These are phyloP conservation scores for Drosophila longiperda DNA, from an alignment of 2,888 invertebrate species.

Conservation along the genomic window DNA sequence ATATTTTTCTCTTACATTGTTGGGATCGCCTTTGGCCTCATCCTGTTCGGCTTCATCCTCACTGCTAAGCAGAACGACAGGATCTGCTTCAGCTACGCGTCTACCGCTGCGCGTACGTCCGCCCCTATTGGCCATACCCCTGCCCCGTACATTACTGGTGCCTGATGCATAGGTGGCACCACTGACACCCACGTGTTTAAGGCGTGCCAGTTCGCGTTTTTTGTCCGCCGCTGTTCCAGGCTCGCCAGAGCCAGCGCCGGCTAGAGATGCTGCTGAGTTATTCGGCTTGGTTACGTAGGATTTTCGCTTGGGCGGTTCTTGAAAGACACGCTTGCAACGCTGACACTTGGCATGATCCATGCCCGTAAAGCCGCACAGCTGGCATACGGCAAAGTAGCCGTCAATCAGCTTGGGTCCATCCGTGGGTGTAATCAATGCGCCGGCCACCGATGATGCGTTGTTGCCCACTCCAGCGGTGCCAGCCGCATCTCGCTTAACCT, in stretches of 20 bases:
- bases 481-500: conserved; percentile 45
- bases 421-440: conserved; percentile 59
- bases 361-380: conserved; percentile 92
- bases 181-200: conserved; percentile 50
- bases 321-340: conserved; percentile 89
- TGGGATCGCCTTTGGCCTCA: conserved; percentile 70
- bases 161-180: conserved; percentile 35
- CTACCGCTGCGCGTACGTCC: conserved; percentile 77
- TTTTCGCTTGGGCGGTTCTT: conserved; percentile 89
- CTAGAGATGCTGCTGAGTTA: conserved; percentile 33
- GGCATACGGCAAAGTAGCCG: conserved; percentile 92
- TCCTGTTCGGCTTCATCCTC: conserved; percentile 88
- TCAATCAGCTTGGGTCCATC: conserved; percentile 89
- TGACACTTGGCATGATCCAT: conserved; percentile 92
- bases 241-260: conserved; percentile 30
- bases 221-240: conserved; percentile 66
- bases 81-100: conserved; percentile 88
- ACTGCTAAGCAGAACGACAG: conserved; percentile 89
- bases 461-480: conserved; percentile 1
- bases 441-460: conserved; percentile 53
- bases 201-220: conserved; percentile 63
- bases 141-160: conserved; percentile 61
- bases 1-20: conserved; percentile 63
- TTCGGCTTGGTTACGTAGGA: conserved; percentile 69
- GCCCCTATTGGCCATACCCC: conserved; percentile 82